phyloP scores from a whole-genome alignment of 2,113 vertebrate species.

The Chiloscyllium plagiosum region DNA sequence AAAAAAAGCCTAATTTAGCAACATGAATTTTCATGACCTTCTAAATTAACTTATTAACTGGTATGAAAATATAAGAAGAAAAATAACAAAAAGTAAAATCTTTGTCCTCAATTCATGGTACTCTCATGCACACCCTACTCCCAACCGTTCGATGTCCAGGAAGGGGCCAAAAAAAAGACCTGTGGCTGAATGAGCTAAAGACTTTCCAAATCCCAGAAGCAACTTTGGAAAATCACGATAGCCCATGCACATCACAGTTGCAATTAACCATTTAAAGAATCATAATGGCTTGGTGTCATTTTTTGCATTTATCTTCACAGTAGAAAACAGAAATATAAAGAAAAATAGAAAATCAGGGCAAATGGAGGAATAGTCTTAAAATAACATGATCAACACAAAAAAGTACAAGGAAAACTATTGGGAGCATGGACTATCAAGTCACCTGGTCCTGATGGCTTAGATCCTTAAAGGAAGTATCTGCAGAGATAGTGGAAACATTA shows the following conservation, averaged over 20 bases:
- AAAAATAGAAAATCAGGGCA: neutral
- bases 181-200: neutral
- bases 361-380: neutral
- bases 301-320: neutral
- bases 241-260: neutral
- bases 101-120: too few species aligned
- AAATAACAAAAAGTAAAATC: neutral
- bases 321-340: neutral
- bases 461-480: neutral
- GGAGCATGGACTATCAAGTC: neutral
- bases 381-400: neutral
- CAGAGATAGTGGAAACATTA: neutral
- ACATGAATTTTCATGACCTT: neutral
- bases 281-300: neutral
- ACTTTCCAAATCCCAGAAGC: neutral
- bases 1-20: neutral
- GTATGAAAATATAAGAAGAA: neutral
- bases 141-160: neutral
- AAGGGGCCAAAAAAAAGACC: neutral
- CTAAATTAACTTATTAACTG: neutral
- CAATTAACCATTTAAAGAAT: slow-evolving; percentile 8
- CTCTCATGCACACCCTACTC: neutral
- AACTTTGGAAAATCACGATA: neutral
- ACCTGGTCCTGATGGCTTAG: neutral
- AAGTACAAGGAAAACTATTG: neutral